Base-by-base conservation (phyloP, 2,888 invertebrate genomes). In the Mesorhabditis spiculigera region DNA sequence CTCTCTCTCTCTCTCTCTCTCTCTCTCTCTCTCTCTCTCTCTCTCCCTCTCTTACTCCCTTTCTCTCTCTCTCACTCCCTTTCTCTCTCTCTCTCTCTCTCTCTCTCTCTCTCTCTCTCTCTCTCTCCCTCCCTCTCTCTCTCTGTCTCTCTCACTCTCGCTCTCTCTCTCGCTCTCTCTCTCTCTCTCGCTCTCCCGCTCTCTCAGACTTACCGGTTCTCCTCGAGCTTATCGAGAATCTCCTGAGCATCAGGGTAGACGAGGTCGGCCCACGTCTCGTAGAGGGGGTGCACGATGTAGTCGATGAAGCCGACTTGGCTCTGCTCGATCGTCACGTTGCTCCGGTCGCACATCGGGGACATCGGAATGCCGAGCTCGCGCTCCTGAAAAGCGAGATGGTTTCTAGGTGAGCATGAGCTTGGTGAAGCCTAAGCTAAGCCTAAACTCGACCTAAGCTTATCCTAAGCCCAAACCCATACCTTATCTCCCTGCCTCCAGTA, bases 261-360 rank as follows among this genome's bases (percentile, higher is more conserved):
- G 76, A 98, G 90, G 87, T 98, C 97, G 10, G 95, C 96, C 98
- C 98, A 98, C 68, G 97, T 97, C 88, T 98, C 98, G 95, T 96
- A 99, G 75, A 99, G 89, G 4, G 98, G 98, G 89, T 98, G 97
- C 62, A 97, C 97, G 87, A 98, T 98, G 88, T 96, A 98, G 89
- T 98, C 97, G 87, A 98, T 98, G 88, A 98, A 98, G 82, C 96
- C 96, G 87, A 98, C 95, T 90, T 98, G 98, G 85, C 95, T 93
- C 89, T 97, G 97, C 88, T 97, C 97, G 86, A 98, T 92, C 61
- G 95, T 95, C 67, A 96, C 92, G 86, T 93, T 95, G 86, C 93
- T 92, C 81, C 96, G 90, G 88, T 98, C 97, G 88, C 98, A 98
- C 97, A 98, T 98, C 43, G 98, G 96, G 87, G 95, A 95, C 80